Conservation (phyloP, 2,113 vertebrate species). For the Epinephelus moara region DNA sequence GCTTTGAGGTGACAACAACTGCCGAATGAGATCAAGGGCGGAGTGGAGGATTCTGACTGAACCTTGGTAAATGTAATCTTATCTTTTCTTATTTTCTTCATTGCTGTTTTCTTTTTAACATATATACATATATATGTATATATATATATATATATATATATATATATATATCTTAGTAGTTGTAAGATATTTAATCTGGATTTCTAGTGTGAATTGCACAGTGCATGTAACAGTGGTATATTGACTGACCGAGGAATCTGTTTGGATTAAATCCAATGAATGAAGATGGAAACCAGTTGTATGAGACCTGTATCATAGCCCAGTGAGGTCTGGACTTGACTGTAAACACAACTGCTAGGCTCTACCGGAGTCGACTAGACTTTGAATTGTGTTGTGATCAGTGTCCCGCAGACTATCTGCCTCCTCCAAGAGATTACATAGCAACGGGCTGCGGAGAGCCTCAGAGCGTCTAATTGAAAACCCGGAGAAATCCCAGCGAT, state of each 20-base stretch:
- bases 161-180: not conserved
- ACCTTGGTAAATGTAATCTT: not conserved
- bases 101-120: not conserved
- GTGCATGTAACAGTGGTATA: not conserved
- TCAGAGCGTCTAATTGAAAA: slow-evolving; percentile 84
- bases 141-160: not conserved
- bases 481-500: slow-evolving; percentile 65
- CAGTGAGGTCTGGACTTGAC: slow-evolving; percentile 7
- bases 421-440: slow-evolving; percentile 75
- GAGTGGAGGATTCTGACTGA: not conserved
- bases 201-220: not conserved
- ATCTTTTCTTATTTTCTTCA: not conserved
- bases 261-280: not conserved
- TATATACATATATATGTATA: too few species aligned
- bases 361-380: slow-evolving; percentile 37
- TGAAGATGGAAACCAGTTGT: not conserved
- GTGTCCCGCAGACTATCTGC: slow-evolving; percentile 59
- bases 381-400: slow-evolving; percentile 60
- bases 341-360: slow-evolving; percentile 32
- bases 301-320: slow-evolving; percentile 11
- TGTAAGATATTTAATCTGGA: not conserved
- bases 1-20: not conserved
- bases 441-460: slow-evolving; percentile 61
- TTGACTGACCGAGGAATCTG: not conserved
- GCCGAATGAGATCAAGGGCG: not conserved